Base-by-base conservation (phyloP, 2,888 invertebrate genomes). In the Macaria liturata region DNA sequence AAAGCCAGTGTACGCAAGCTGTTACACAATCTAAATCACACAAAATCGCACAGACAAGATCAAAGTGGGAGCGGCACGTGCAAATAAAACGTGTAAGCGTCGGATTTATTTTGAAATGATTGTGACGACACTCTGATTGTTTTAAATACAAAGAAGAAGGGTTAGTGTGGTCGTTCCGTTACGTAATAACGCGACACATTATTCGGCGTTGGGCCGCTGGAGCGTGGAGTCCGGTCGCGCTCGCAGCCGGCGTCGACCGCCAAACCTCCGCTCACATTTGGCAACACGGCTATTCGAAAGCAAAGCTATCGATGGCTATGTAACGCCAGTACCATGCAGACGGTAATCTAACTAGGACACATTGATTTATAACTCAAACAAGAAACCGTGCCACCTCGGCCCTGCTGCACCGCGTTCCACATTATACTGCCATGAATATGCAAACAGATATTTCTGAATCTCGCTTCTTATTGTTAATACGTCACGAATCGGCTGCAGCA, bases 331-430 rank as follows among this genome's bases (percentile, higher is more conserved):
- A 44, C 47, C 76, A 79, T 80, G 77, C 74, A 82, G 78, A 84
- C 80, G 74, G 78, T 86, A 84, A 87, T 88, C 85, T 86, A 89
- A 84, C 86, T 85, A 76, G 87, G 84, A 83, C 88, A 81, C 79
- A 86, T 84, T 86, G 85, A 88, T 87, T 91, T 88, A 89, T 82
- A 86, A 81, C 80, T 84, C 76, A 78, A 86, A 85, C 83, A 83
- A 86, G 86, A 88, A 89, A 88, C 86, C 83, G 84, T 88, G 87
- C 85, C 88, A 84, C 86, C 86, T 87, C 88, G 84, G 87, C 83
- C 84, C 83, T 84, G 81, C 74, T 80, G 78, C 81, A 81, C 75
- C 76, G 78, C 76, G 84, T 78, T 82, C 83, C 74, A 85, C 83
- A 84, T 86, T 86, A 81, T 83, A 83, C 81, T 78, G 75, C 79